Evolutionary conservation across 2,113 vertebrate genomes (phyloP), one percentile per base, ranked within the genome.

Genomic region (Semnornis frantzii): DNA sequence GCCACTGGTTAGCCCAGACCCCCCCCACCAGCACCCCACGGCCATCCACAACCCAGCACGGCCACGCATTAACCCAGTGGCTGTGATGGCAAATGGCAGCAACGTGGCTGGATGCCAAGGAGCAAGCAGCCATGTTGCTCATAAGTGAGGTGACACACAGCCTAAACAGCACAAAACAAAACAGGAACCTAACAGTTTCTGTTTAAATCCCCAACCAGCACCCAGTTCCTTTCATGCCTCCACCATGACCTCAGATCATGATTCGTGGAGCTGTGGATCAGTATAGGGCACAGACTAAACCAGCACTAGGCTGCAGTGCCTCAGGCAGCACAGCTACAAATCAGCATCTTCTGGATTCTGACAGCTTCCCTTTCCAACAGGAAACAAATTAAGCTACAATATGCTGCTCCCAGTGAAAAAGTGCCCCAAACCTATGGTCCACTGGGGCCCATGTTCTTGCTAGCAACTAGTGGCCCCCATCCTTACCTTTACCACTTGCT

Each of bases 401-500:
- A 8, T 78, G 27, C 39, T 82, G 50, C 19, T 84, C 28, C 20
- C 62, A 42, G 20, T 12, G 33, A 31, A 55, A 85, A 48, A 84
- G 2, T 33, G 19, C 64, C 64, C 31, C 28, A 73, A 85, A 80
- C 18, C 24, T 33, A 37, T 0, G 1, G 64, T 10, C 20, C 79
- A 5, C 20, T 55, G 12, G n/a, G 37, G 37, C 24, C 6, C 16
- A 15, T 2, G 1, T 24, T 82, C 31, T 52, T 15, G 4, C 31
- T 72, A 23, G 54, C 1, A 48, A 42, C 59, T 76, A 63, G 15
- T 75, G 15, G 13, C 17, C 68, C 24, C 16, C 6, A 23, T n/a
- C 48, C 96, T 97, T 91, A 99, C 99, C 98, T 99, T 99, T 33
- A 98, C 96, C 87, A 99, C 98, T 92, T 98, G 98, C 96, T 98